Conservation (phyloP, 2,888 invertebrate genomes). For the Sarcophaga subvicina region DNA sequence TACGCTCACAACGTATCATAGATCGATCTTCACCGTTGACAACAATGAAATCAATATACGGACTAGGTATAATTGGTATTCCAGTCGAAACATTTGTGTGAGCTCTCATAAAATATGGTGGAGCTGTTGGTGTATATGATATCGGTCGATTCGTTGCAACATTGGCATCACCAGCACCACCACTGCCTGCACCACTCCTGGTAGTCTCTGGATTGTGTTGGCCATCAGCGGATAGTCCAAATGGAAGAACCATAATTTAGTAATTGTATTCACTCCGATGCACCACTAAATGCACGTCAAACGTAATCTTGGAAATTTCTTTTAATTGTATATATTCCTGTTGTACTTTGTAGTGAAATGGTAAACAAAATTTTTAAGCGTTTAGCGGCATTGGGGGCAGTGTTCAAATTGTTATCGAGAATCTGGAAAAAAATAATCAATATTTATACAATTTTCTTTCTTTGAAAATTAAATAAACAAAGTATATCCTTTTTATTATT, state of each 20-base stretch:
- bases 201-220: conserved; percentile 75
- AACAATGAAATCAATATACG: conserved; percentile 81
- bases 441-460: neutral
- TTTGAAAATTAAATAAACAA: too few species aligned
- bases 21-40: conserved; percentile 81
- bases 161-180: neutral
- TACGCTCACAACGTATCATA: conserved; percentile 80
- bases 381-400: conserved; percentile 70
- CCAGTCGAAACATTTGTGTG: conserved; percentile 77
- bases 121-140: conserved; percentile 77
- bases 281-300: conserved; percentile 56
- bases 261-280: conserved; percentile 28
- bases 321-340: conserved; percentile 65
- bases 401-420: conserved; percentile 60
- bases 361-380: conserved; percentile 52
- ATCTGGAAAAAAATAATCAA: conserved; percentile 67
- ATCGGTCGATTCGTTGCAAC: conserved; percentile 48
- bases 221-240: conserved; percentile 79
- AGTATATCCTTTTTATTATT: too few species aligned
- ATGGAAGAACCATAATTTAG: conserved; percentile 79
- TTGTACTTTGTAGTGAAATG: neutral
- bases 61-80: conserved; percentile 78
- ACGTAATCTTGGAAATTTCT: conserved; percentile 60
- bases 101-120: conserved; percentile 77
- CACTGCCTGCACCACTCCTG: conserved; percentile 1